phyloP scores from a whole-genome alignment of 2,797 vertebrate species.

The Hippopotamyrus pictus region DNA sequence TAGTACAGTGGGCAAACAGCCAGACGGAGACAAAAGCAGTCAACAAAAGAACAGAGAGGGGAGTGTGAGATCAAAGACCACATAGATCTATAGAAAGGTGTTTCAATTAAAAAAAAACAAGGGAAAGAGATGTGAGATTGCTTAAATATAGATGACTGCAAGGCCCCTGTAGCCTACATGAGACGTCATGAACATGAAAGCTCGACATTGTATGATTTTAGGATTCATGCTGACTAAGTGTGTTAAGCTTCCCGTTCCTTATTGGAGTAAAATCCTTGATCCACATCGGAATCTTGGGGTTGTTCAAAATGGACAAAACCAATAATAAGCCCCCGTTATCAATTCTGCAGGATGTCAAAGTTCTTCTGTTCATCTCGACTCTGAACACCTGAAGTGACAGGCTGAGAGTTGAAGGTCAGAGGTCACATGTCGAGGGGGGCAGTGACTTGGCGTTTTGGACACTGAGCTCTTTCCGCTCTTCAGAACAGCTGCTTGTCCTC shows the following conservation, averaged over 20 bases:
- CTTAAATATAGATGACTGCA: background rate
- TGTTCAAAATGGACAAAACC: background rate
- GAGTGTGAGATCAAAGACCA: background rate
- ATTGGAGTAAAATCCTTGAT: background rate
- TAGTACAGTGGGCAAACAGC: conserved; percentile 8
- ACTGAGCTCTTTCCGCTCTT: background rate
- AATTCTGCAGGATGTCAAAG: background rate
- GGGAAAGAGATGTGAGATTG: background rate
- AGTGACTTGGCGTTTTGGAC: background rate
- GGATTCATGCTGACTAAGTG: background rate
- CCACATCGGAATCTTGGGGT: background rate
- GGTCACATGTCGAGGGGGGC: background rate
- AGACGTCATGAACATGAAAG: background rate
- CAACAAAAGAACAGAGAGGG: background rate
- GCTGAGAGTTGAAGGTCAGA: background rate
- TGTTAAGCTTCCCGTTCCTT: background rate
- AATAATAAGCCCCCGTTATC: background rate
- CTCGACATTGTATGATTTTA: background rate
- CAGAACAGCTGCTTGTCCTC: background rate
- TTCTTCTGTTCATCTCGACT: background rate
- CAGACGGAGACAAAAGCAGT: background rate
- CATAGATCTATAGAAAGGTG: background rate
- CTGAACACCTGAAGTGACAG: too few relatives aligned
- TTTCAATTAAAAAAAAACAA: background rate
- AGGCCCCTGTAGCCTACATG: background rate